Base-by-base conservation (phyloP, 1,140 invertebrate genomes). In the Drosophila sturtevanti region DNA sequence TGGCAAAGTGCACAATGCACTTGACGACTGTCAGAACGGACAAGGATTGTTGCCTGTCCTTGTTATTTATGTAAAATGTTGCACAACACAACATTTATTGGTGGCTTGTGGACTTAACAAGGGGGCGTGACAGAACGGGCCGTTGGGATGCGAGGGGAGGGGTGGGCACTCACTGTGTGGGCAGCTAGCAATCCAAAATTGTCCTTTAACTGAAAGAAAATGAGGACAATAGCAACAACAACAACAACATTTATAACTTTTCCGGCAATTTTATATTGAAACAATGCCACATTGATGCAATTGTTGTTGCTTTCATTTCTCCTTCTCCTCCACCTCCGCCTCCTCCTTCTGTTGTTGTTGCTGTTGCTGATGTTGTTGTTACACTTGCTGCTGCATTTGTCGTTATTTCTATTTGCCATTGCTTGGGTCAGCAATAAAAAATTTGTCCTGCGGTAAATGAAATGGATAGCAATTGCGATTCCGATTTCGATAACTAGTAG, bases 401-500 rank as follows among this genome's bases (percentile, higher is more conserved):
- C 21, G 22, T 4, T 48, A n/a, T 52, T 52, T 48, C 48, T 24
- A 18, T 34, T 34, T 60, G 72, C 24, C 24, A 41, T 68, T 68
- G 80, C 76, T 87, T 89, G 76, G 82, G 76, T 82, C 79, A 89
- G 84, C 76, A 89, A 87, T 87, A 87, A 87, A 87, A 89, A 87
- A 87, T 87, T 89, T 87, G 84, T 87, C 84, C 84, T 82, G 72
- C 84, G 84, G 76, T 89, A 89, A 87, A 87, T 87, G 84, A 89
- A 87, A 87, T 89, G 79, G 76, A 89, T 82, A 87, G 75, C 71
- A 82, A 87, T 86, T 80, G 81, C 77, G 82, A 86, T 86, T 70
- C 84, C 82, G 82, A 86, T 87, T 73, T 79, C 82, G 82, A 86
- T 87, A 82, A 72, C 82, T 80, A 61, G 59, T 72, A 61, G 56